Conservation (phyloP, 2,797 vertebrate species). For the Cheracebus regulus region DNA sequence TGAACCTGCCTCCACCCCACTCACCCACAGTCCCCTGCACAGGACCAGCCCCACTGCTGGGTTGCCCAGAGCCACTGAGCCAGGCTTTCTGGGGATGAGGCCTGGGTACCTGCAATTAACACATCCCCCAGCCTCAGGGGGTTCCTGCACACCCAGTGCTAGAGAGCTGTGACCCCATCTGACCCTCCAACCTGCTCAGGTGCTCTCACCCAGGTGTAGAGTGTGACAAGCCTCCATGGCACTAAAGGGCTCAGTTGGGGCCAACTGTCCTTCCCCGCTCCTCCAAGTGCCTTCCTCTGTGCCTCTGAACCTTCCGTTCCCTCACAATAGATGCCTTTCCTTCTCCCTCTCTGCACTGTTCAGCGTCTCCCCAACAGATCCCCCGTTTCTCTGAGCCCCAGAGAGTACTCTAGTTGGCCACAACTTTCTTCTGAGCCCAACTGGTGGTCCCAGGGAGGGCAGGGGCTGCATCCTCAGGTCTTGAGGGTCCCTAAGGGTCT, state of each 20-base stretch:
- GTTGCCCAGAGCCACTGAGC: too few relatives aligned
- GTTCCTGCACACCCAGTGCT: too few relatives aligned
- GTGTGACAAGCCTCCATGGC: too few relatives aligned
- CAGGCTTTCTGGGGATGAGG: neutral
- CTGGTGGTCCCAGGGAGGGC: neutral
- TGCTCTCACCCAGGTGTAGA: rapidly evolving
- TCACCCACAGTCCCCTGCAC: neutral
- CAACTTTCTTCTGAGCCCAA: neutral
- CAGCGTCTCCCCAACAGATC: neutral
- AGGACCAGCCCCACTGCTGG: too few relatives aligned
- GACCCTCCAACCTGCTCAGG: neutral
- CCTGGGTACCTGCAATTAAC: rapidly evolving
- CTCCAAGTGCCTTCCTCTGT: neutral
- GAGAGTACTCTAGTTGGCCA: neutral
- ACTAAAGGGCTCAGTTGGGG: neutral
- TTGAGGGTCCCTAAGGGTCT: neutral
- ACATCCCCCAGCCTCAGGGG: rapidly evolving
- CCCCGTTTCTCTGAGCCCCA: neutral
- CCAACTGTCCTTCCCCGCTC: rapidly evolving
- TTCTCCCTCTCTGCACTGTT: neutral
- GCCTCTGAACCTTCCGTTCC: rapidly evolving
- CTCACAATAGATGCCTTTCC: neutral
- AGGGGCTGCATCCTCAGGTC: neutral
- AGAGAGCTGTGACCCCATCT: neutral
- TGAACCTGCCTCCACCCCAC: neutral